Evolutionary conservation across 2,797 vertebrate species (phyloP), one percentile per base, ranked within the genome.

Genomic region (Anguilla obscura): DNA sequence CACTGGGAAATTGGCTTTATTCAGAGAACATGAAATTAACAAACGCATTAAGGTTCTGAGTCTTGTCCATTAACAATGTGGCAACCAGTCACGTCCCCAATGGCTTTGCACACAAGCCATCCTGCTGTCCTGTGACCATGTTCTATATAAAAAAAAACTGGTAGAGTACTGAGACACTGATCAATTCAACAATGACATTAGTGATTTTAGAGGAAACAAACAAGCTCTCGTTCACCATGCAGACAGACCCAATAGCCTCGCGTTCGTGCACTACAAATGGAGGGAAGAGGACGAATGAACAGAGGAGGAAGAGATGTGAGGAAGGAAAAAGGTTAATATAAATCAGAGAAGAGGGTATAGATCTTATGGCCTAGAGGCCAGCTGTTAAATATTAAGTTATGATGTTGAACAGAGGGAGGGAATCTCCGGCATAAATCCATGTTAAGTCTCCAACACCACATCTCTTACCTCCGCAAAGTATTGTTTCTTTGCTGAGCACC

Each of bases 401-500:
- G 18, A 40, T 48, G 56, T 84, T 84, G 66, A 87, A 45, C 79
- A 87, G 76, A 54, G 71, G 52, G 52, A 30, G 52, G 24, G 24
- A 63, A 66, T 84, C 58, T 50, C 74, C 12, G 18, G 58, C 86
- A 82, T 45, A 69, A 69, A 86, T n/a, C 33, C 33, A 48, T 24
- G 7, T 69, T 1, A 48, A n/a, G n/a, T 86, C 33, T 69, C 40
- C 60, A 86, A 3, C 30, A 33, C 45, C 27, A 16, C 1, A 84
- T 30, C 33, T 86, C 89, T 91, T 90, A 94, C 94, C 93, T 91
- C 91, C 18, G 50, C 84, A n/a, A 0, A 48, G 88, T 89, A 89
- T 88, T 88, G 92, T 87, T 86, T 91, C 89, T 89, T 92, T 24
- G 84, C 91, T 21, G 90, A 91, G n/a, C 88, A 48, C 93, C 93